Percentiles rank a stretch among this genome's conserved stretches.
Evolutionary conservation across 2,888 invertebrate genomes (phyloP).

Genomic region (Notodonta ziczac): DNA sequence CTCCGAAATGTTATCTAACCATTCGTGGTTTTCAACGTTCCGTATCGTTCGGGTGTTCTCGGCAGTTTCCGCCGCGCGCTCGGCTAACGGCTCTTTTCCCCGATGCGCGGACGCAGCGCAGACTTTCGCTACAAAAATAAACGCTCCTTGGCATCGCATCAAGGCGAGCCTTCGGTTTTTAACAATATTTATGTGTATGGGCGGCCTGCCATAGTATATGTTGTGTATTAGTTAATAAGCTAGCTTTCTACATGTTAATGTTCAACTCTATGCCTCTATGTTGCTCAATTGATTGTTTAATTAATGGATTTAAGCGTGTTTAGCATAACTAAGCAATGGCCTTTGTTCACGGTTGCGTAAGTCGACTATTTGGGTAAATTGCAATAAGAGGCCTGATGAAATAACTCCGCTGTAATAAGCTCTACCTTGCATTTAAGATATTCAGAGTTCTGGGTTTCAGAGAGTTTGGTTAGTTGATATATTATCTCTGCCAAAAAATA

Average conservation of each 20-base stretch:
- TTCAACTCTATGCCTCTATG: constrained; percentile 21
- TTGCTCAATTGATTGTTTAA: constrained; percentile 27
- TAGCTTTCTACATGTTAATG: constrained; percentile 22
- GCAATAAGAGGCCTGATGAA: constrained; percentile 15
- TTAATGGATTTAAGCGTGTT: constrained; percentile 19
- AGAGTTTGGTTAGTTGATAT: neutral
- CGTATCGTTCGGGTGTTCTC: constrained; percentile 60
- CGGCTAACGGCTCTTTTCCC: constrained; percentile 80
- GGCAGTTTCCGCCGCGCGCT: constrained; percentile 64
- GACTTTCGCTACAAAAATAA: constrained; percentile 83
- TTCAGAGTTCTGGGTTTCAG: neutral
- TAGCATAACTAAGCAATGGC: constrained; percentile 14
- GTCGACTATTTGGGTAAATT: constrained; percentile 25
- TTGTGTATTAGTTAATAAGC: constrained; percentile 21
- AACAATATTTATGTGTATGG: constrained; percentile 73
- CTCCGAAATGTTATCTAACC: constrained; percentile 31
- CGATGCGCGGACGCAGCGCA: constrained; percentile 62
- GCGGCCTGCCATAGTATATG: constrained; percentile 50
- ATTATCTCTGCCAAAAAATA: neutral
- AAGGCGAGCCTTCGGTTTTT: constrained; percentile 79
- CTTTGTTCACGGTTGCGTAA: constrained; percentile 21
- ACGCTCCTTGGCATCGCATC: constrained; percentile 81
- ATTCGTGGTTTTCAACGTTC: constrained; percentile 60
- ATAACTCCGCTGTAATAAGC: constrained; percentile 8
- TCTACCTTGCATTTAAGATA: neutral